phyloP scores from a whole-genome alignment of 2,797 vertebrate species.

The Mus minutoides region DNA sequence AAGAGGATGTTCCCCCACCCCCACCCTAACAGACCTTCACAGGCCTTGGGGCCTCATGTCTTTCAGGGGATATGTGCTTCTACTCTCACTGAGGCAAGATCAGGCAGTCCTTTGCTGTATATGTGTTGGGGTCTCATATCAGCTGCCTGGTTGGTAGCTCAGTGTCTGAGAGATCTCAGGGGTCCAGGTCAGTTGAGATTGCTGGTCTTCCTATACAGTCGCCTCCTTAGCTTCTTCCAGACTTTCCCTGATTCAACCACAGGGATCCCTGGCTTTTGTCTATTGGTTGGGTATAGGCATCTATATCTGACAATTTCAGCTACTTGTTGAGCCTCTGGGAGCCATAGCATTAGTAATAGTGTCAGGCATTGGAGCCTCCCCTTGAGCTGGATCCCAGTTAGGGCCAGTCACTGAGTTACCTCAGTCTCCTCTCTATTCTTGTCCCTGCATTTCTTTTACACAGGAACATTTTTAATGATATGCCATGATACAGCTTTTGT shows the following conservation, averaged over 20 bases:
- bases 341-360: background rate
- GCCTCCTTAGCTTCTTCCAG: background rate
- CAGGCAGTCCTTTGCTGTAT: background rate
- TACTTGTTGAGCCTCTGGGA: too few relatives aligned
- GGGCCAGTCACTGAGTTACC: background rate
- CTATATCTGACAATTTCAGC: background rate
- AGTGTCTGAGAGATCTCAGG: background rate
- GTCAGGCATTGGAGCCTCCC: background rate
- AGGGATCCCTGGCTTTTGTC: background rate
- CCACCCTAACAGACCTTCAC: background rate
- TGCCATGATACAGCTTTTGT: background rate
- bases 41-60: background rate
- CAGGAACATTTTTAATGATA: background rate
- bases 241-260: background rate
- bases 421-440: background rate
- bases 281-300: background rate
- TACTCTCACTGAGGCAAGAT: background rate
- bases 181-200: background rate
- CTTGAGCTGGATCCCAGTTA: background rate
- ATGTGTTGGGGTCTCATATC: background rate
- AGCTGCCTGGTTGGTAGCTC: background rate
- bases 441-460: background rate
- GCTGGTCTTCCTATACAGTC: background rate
- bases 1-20: background rate
- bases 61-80: background rate